phyloP scores from a whole-genome alignment of 2,113 vertebrate genomes.

The Chaenogobius annularis region DNA sequence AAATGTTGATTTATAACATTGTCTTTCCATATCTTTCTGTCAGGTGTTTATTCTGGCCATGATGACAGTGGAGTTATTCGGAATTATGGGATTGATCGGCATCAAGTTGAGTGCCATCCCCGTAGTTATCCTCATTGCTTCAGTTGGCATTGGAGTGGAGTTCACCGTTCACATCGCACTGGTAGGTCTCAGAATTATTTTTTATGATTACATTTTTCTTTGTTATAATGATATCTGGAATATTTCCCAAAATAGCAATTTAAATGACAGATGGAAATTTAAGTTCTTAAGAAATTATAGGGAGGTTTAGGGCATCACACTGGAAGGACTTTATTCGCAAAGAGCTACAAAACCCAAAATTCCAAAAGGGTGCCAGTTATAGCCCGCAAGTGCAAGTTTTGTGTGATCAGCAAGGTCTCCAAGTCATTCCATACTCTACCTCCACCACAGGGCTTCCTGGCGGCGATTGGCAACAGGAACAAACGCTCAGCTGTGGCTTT shows the following conservation, averaged over 20 bases:
- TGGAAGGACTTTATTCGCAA: constrained; percentile 23
- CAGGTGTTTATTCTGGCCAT: constrained; percentile 94
- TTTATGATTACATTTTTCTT: not conserved
- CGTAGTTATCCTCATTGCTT: constrained; percentile 95
- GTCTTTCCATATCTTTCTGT: not conserved
- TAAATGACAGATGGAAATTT: constrained; percentile 20
- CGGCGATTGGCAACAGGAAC: constrained; percentile 92
- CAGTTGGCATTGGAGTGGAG: constrained; percentile 97
- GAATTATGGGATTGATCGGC: constrained; percentile 98
- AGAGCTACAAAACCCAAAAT: constrained; percentile 49
- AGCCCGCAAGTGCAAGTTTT: constrained; percentile 49
- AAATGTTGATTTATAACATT: not conserved
- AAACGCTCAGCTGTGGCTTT: constrained; percentile 88
- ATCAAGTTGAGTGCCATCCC: constrained; percentile 98
- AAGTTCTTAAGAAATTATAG: constrained; percentile 42
- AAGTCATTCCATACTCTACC: constrained; percentile 47
- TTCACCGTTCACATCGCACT: constrained; percentile 96
- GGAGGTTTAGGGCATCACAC: constrained; percentile 19
- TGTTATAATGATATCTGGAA: constrained; percentile 9
- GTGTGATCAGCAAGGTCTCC: constrained; percentile 61
- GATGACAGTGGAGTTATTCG: constrained; percentile 97
- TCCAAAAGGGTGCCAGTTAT: constrained; percentile 42
- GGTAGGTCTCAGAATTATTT: constrained; percentile 73
- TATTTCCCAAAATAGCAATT: constrained; percentile 28
- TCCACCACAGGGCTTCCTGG: constrained; percentile 88